Conservation (phyloP, 2,113 vertebrate genomes). For the Sceloporus undulatus region DNA sequence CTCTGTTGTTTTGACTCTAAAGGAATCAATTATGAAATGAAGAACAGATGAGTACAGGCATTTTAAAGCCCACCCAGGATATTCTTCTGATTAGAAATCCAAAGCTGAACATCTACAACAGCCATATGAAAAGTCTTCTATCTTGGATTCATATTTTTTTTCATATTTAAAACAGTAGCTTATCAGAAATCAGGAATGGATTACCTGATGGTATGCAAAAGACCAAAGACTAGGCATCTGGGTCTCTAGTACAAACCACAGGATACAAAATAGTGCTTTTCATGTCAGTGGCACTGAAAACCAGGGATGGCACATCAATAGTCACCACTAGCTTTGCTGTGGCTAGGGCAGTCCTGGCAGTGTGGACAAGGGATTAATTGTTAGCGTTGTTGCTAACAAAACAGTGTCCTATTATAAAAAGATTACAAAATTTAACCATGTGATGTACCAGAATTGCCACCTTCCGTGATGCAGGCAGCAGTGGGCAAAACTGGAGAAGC, state of each 20-base stretch:
- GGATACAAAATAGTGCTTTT: background rate
- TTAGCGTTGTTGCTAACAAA: too few relatives aligned
- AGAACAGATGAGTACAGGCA: conserved; percentile 15
- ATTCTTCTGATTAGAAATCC: background rate
- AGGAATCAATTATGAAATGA: conserved; percentile 42
- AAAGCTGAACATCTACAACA: background rate
- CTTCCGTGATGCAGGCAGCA: too few relatives aligned
- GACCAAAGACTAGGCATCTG: background rate
- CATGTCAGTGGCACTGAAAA: background rate
- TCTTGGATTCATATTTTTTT: background rate
- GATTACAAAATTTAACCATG: background rate
- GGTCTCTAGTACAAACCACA: background rate
- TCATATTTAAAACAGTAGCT: background rate
- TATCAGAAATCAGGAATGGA: background rate
- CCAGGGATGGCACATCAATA: background rate
- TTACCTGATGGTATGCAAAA: background rate
- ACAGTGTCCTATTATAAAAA: background rate
- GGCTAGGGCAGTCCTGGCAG: background rate
- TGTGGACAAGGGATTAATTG: too few relatives aligned
- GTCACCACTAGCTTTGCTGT: background rate
- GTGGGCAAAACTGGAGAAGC: too few relatives aligned
- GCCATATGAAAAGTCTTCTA: background rate
- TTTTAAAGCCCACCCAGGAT: conserved; percentile 3
- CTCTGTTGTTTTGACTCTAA: background rate
- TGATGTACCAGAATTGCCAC: too few relatives aligned